A percentile compares a stretch with the other conserved stretches of the same genome.
phyloP scores from a whole-genome alignment of 2,797 vertebrate species.

The Muraenolepis orangiensis region DNA sequence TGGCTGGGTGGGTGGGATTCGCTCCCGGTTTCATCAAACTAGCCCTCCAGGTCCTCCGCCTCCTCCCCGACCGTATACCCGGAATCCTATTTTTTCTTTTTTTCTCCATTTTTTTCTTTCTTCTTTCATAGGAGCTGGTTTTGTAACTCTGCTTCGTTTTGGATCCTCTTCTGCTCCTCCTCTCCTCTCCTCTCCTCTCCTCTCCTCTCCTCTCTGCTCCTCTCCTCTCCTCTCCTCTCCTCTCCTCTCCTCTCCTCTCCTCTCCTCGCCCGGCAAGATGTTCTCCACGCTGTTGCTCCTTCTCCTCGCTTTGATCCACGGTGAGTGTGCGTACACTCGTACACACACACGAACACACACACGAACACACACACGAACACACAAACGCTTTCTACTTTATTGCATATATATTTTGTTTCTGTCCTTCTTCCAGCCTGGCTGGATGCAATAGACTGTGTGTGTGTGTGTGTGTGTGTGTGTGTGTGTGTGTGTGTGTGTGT shows the following conservation, averaged over 20 bases:
- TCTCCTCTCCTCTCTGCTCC: slow-evolving; percentile 12
- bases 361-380: not conserved
- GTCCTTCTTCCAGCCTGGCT: not conserved
- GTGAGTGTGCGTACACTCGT: slow-evolving; percentile 58
- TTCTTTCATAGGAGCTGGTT: not conserved
- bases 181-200: slow-evolving; percentile 1
- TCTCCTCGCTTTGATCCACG: slow-evolving; percentile 75
- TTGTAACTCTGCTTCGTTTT: not conserved
- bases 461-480: not conserved
- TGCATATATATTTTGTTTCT: not conserved
- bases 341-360: too few species aligned
- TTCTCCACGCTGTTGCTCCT: slow-evolving; percentile 75
- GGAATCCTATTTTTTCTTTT: not conserved
- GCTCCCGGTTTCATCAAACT: not conserved
- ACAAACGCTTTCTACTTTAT: not conserved
- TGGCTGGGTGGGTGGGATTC: not conserved
- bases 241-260: slow-evolving; percentile 26
- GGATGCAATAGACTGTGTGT: not conserved
- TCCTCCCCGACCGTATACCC: not conserved
- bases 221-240: slow-evolving; percentile 16
- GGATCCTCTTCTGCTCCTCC: slow-evolving; percentile 1
- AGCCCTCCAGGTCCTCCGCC: not conserved
- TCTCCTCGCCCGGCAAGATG: slow-evolving; percentile 66
- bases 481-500: slow-evolving; percentile 21
- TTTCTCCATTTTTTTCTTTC: not conserved